These are phyloP conservation scores for Darevskia mixta DNA, from an alignment of 2,797 vertebrate species.

Conservation along the genomic window DNA sequence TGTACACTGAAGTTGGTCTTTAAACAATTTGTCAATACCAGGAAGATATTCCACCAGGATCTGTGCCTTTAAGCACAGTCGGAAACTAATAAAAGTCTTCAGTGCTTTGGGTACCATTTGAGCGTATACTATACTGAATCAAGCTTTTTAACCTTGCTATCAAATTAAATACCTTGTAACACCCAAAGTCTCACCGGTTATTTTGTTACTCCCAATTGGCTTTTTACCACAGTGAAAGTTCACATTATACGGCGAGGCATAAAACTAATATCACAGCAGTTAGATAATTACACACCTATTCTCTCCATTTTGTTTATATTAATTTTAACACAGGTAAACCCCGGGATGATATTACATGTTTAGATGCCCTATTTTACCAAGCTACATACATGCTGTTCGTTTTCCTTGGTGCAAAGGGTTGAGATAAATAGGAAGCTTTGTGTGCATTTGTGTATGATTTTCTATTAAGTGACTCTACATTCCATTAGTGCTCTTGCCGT, in stretches of 20 bases:
- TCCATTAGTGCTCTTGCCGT: neutral
- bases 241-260: conserved; percentile 28
- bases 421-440: neutral
- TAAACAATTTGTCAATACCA: conserved; percentile 38
- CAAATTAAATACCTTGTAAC: conserved; percentile 31
- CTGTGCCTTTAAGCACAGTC: conserved; percentile 17
- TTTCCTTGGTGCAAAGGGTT: neutral
- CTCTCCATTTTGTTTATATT: conserved; percentile 9
- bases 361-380: neutral
- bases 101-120: conserved; percentile 15
- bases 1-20: conserved; percentile 25
- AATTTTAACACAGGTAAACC: conserved; percentile 4
- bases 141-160: conserved; percentile 33
- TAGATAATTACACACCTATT: conserved; percentile 35
- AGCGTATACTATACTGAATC: conserved; percentile 4
- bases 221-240: conserved; percentile 37
- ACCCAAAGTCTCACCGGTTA: neutral
- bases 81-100: conserved; percentile 35
- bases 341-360: neutral
- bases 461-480: neutral
- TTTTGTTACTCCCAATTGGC: conserved; percentile 7
- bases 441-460: neutral
- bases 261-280: conserved; percentile 22
- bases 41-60: conserved; percentile 25
- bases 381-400: neutral